Evolutionary conservation across 1,140 invertebrate species (phyloP).

Genomic region (Scaptomyza pallida): DNA sequence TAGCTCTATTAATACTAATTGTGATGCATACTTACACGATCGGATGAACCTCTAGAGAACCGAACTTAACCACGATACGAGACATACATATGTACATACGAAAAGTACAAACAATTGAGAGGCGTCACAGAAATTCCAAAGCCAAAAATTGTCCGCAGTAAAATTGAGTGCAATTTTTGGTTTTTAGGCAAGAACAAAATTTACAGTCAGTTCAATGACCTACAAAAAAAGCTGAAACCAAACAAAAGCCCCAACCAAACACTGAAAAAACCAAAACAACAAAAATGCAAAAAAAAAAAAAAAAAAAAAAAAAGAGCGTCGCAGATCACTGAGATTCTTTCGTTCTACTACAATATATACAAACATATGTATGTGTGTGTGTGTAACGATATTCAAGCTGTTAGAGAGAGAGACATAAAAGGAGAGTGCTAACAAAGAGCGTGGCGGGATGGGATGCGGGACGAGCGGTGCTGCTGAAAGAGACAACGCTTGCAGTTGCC

Average conservation of each 20-base stretch:
- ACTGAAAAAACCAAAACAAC: slow-evolving; percentile 51
- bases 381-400: not conserved
- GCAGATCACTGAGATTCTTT: slow-evolving; percentile 56
- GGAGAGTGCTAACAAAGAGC: not conserved
- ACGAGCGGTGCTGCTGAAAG: not conserved
- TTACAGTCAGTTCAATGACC: slow-evolving; percentile 69
- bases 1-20: no score
- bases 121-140: slow-evolving; percentile 57
- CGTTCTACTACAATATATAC: slow-evolving; percentile 1
- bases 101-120: not conserved
- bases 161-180: slow-evolving; percentile 74
- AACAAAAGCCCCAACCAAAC: slow-evolving; percentile 59
- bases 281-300: slow-evolving; percentile 39
- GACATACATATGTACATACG: no score
- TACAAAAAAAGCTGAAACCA: slow-evolving; percentile 59
- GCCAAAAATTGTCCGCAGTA: slow-evolving; percentile 56
- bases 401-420: slow-evolving; percentile 16
- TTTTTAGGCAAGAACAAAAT: slow-evolving; percentile 71
- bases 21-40: no score
- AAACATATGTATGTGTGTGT: not conserved
- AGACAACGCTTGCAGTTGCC: slow-evolving; percentile 54
- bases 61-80: not conserved
- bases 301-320: no score
- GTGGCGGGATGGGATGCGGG: not conserved
- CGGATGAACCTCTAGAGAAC: not conserved